Percentiles rank a stretch among this genome's conserved stretches.
Evolutionary conservation across 2,797 vertebrate species (phyloP).

Genomic region (Sebastes diaconus): DNA sequence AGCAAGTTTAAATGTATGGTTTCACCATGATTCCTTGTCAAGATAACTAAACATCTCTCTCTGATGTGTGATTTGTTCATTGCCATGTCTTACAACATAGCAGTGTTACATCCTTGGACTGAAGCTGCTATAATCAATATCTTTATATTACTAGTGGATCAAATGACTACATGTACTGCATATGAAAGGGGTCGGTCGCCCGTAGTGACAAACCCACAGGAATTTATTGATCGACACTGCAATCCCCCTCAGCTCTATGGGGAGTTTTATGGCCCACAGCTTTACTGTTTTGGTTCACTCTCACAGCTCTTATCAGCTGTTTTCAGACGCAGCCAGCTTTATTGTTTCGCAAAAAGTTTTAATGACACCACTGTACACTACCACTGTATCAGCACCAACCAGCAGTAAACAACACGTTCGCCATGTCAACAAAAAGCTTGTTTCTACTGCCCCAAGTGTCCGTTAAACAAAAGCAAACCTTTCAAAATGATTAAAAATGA

Average conservation of each 20-base stretch:
- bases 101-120: background rate
- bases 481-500: background rate
- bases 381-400: background rate
- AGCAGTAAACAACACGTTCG: background rate
- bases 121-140: constrained; percentile 3
- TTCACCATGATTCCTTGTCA: background rate
- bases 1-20: background rate
- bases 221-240: background rate
- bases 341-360: background rate
- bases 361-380: background rate
- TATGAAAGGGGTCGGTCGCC: background rate
- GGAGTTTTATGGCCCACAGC: background rate
- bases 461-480: background rate
- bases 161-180: background rate
- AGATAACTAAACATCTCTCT: background rate
- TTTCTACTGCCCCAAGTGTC: background rate
- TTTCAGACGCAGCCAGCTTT: background rate
- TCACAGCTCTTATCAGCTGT: background rate
- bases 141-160: background rate
- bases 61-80: background rate
- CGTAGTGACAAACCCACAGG: background rate
- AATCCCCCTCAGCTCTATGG: background rate
- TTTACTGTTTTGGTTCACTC: background rate
- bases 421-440: background rate
- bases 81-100: background rate